Conservation (phyloP, 2,113 vertebrate species). For the Psilopsiagon aymara region DNA sequence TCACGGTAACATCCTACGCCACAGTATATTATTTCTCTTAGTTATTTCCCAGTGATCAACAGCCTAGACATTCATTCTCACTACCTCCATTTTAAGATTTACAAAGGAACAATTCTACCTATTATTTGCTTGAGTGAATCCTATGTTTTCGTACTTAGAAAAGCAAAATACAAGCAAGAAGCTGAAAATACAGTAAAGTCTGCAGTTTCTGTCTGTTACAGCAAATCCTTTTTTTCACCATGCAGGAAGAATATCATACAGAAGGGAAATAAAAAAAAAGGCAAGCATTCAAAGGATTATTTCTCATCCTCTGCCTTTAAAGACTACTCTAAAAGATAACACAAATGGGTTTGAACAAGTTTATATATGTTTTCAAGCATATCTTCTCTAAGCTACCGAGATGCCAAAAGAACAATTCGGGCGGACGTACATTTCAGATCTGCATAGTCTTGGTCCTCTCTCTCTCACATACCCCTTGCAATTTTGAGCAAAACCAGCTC, state of each 20-base stretch:
- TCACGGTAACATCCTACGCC: background rate
- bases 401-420: background rate
- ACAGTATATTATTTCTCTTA: background rate
- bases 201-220: background rate
- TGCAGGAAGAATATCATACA: background rate
- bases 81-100: background rate
- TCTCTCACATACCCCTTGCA: background rate
- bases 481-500: background rate
- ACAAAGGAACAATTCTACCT: background rate
- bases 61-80: background rate
- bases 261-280: background rate
- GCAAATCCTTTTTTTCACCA: background rate
- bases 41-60: slow-evolving; percentile 10
- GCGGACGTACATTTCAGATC: background rate
- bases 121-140: background rate
- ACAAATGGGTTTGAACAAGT: background rate
- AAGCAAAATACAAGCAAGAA: background rate
- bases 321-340: background rate
- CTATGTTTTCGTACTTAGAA: background rate
- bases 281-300: background rate
- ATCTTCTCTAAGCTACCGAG: background rate
- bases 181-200: background rate
- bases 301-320: background rate
- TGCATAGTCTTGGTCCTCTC: background rate
- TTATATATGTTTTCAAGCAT: background rate